phyloP scores from a whole-genome alignment of 1,140 invertebrate genomes.

The Brachionus asplanchnoidis region DNA sequence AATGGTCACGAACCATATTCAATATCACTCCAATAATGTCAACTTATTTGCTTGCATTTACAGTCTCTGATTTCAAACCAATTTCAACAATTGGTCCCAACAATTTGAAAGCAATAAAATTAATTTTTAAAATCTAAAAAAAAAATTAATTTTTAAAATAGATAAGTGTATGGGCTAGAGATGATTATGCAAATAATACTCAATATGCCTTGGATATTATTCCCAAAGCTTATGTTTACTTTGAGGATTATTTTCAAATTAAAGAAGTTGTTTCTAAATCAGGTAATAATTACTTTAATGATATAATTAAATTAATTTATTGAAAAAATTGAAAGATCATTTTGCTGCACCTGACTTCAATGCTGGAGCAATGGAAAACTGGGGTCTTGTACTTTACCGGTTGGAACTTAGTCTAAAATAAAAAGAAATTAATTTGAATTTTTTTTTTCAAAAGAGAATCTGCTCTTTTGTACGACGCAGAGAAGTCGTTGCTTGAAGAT shows the following conservation, averaged over 20 bases:
- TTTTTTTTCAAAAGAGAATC: constrained; percentile 46
- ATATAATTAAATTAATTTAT: too few relatives aligned
- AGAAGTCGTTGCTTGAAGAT: constrained; percentile 49
- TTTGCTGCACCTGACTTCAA: constrained; percentile 58
- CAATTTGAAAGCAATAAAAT: constrained; percentile 45
- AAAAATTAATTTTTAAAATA: constrained; percentile 43
- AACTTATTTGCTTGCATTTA: constrained; percentile 58
- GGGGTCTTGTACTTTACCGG: constrained; percentile 57
- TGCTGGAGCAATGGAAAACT: constrained; percentile 60
- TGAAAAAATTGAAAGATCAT: constrained; percentile 51
- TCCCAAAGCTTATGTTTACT: constrained; percentile 16
- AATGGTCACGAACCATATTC: constrained; percentile 49
- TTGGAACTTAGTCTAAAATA: not conserved
- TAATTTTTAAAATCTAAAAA: not conserved
- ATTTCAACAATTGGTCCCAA: constrained; percentile 45
- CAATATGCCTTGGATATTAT: constrained; percentile 47
- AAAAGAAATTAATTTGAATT: not conserved
- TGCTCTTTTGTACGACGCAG: constrained; percentile 52
- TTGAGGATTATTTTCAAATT: constrained; percentile 30
- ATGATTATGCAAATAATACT: constrained; percentile 51
- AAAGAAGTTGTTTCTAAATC: constrained; percentile 40
- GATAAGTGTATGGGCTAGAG: constrained; percentile 53
- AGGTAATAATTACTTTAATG: not conserved
- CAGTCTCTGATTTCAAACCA: constrained; percentile 52
- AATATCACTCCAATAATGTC: constrained; percentile 58